Base-by-base conservation (phyloP, 2,113 vertebrate genomes). In the Tilapia sparmanii region DNA sequence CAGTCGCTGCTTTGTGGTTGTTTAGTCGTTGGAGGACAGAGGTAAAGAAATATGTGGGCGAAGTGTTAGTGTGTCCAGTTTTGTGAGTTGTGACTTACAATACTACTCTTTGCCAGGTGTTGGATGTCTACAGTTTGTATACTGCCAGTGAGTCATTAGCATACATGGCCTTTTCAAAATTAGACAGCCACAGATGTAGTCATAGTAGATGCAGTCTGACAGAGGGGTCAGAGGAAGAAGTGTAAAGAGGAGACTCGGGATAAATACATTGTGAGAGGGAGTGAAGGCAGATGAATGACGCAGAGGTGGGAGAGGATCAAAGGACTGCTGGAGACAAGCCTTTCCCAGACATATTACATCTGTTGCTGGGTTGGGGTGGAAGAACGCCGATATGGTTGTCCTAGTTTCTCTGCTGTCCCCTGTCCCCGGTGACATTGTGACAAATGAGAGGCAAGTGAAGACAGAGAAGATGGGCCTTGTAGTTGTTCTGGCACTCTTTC, bases 361-460 rank as follows among this genome's bases (percentile, higher is more conserved):
- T 57, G 42, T 86, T 90, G 83, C 80, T 66, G 57, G 85, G 54
- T 94, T 84, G 63, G 40, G 10, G 52, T 4, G 18, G 22, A 91
- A 61, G 66, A 90, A 90, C 90, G 87, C 9, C 19, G 53, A 83
- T 10, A 59, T 78, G 54, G 80, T 81, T 83, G 47, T 71, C 53
- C 55, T 61, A 11, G 22, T 81, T 81, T 22, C 80, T 29, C 26
- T 12, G 26, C 76, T 82, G 42, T 90, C 18, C 35, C 42, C 47
- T 38, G 12, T 31, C 47, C 47, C 57, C 3, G 4, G 45, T 85
- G 81, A 91, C 86, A 83, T 86, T 2, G 6, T 1, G 16, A 68
- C 7, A 40, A 40, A n/a, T 10, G 5, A 42, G 82, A 16, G 12
- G 29, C 55, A 45, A 24, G 19, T 45, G 63, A 85, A 87, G 84